phyloP scores from a whole-genome alignment of 2,113 vertebrate genomes.

The Clinocottus analis region DNA sequence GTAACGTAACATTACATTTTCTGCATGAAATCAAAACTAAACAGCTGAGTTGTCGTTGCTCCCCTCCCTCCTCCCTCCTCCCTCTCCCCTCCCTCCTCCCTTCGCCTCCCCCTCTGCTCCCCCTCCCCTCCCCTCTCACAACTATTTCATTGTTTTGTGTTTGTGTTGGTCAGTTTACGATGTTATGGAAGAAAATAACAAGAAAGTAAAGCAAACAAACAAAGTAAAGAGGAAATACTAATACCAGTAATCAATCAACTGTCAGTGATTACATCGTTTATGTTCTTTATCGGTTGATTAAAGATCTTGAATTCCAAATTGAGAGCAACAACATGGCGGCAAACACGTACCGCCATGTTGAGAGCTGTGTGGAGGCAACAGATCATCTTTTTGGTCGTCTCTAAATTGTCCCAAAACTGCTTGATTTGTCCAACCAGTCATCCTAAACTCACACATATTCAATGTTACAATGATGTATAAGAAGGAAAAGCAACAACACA shows the following conservation, averaged over 20 bases:
- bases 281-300: background rate
- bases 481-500: background rate
- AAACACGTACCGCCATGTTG: too few relatives aligned
- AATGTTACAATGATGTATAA: background rate
- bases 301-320: background rate
- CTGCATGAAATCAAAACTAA: constrained; percentile 61
- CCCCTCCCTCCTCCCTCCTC: background rate
- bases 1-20: constrained; percentile 59
- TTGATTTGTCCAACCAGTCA: background rate
- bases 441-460: background rate
- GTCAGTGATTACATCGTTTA: too few relatives aligned
- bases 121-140: constrained; percentile 18
- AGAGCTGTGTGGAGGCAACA: background rate
- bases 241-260: too few relatives aligned
- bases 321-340: too few relatives aligned
- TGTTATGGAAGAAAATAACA: too few relatives aligned
- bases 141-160: too few relatives aligned
- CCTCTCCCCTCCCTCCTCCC: background rate
- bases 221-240: too few relatives aligned
- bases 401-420: too few relatives aligned
- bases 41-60: constrained; percentile 31
- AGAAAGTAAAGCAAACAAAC: too few relatives aligned
- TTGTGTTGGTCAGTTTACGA: too few relatives aligned
- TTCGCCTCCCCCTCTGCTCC: background rate
- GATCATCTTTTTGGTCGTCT: too few relatives aligned